Conservation (phyloP, 2,113 vertebrate genomes). For the Albula glossodonta region DNA sequence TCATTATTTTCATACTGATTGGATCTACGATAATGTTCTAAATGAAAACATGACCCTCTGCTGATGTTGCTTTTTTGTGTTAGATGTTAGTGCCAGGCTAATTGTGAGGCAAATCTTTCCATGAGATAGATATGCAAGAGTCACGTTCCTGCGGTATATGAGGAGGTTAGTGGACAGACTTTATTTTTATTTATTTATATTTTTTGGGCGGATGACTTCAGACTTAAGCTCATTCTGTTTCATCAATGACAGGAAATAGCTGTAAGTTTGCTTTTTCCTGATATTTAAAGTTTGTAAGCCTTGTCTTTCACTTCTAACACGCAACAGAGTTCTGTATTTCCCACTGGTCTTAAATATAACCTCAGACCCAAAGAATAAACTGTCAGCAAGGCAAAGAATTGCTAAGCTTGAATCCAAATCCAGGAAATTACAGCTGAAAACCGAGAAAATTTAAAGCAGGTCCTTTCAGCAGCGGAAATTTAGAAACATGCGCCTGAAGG, state of each 20-base stretch:
- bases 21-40: not conserved
- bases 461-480: slow-evolving; percentile 40
- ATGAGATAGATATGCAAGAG: not conserved
- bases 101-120: not conserved
- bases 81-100: not conserved
- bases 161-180: not conserved
- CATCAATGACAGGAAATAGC: slow-evolving; percentile 16
- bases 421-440: slow-evolving; percentile 49
- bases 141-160: not conserved
- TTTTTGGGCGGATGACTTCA: not conserved
- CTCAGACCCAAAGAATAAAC: slow-evolving; percentile 29
- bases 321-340: slow-evolving; percentile 42
- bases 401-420: slow-evolving; percentile 34
- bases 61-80: not conserved
- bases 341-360: slow-evolving; percentile 52
- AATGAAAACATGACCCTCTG: not conserved
- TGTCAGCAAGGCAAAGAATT: slow-evolving; percentile 39
- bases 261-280: not conserved
- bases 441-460: slow-evolving; percentile 39
- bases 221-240: not conserved
- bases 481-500: not conserved
- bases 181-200: not conserved
- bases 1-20: not conserved
- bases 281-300: slow-evolving; percentile 35
- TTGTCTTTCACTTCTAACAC: slow-evolving; percentile 41